Conservation (phyloP, 2,797 vertebrate species). For the Pterois miles region DNA sequence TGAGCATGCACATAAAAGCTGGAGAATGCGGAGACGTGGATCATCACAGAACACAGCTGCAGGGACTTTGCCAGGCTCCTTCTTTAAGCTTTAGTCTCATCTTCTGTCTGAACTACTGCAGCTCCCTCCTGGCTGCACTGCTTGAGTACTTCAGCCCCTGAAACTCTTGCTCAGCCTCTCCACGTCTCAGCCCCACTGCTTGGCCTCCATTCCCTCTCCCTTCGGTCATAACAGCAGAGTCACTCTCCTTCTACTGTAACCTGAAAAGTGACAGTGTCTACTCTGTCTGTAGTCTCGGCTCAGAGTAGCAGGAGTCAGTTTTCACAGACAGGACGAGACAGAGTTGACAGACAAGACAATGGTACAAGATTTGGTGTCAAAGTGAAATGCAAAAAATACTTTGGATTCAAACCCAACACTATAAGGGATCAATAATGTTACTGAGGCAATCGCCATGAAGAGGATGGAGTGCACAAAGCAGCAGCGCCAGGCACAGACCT, state of each 20-base stretch:
- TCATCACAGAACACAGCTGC: conserved; percentile 37
- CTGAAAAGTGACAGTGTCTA: too few relatives aligned
- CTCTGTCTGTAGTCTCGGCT: too few relatives aligned
- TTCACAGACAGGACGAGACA: too few relatives aligned
- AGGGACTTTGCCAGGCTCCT: conserved; percentile 23
- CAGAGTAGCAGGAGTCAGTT: too few relatives aligned
- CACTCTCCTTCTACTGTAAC: conserved; percentile 1
- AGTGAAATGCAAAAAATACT: too few relatives aligned
- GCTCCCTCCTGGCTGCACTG: conserved; percentile 46
- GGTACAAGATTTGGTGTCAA: too few relatives aligned
- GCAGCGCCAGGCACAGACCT: too few relatives aligned
- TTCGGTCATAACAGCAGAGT: conserved; percentile 10
- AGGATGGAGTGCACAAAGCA: too few relatives aligned
- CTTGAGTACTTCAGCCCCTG: conserved; percentile 42
- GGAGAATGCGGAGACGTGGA: conserved; percentile 12
- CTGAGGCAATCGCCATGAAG: too few relatives aligned
- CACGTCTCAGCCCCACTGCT: conserved; percentile 7
- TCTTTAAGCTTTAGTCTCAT: conserved; percentile 42
- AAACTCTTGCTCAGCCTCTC: conserved; percentile 43
- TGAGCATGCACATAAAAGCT: conserved; percentile 9
- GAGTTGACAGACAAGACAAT: too few relatives aligned
- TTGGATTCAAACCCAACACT: too few relatives aligned
- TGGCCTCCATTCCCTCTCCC: conserved; percentile 32
- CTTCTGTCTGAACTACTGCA: conserved; percentile 39
- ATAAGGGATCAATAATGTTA: too few relatives aligned